Evolutionary conservation across 2,797 vertebrate species (phyloP).

Genomic region (Florisuga fusca): DNA sequence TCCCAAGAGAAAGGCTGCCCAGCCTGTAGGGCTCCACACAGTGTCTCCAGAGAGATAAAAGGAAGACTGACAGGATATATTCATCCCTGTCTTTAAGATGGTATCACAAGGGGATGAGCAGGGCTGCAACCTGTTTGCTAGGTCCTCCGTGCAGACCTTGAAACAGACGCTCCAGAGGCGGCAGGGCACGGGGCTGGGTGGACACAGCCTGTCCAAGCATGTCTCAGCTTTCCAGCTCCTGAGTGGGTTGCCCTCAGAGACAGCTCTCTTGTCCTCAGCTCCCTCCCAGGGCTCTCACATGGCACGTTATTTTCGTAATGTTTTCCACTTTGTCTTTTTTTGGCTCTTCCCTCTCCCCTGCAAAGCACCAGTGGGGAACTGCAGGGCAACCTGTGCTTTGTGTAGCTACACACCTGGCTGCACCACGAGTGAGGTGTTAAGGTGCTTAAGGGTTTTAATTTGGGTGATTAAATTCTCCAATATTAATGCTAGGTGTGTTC

Average conservation of each 20-base stretch:
- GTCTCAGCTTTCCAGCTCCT: background rate
- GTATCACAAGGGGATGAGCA: conserved; percentile 35
- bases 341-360: background rate
- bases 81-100: conserved; percentile 32
- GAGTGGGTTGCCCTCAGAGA: background rate
- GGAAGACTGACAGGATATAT: background rate
- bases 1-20: conserved; percentile 10
- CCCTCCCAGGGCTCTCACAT: background rate
- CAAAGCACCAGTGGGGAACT: accelerated
- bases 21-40: background rate
- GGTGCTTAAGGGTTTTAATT: background rate
- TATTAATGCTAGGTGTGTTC: background rate
- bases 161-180: background rate
- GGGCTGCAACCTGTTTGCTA: conserved; percentile 16
- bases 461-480: background rate
- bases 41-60: conserved; percentile 22
- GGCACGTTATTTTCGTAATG: background rate
- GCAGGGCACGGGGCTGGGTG: background rate
- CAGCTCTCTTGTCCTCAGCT: conserved; percentile 2
- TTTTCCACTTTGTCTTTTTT: background rate
- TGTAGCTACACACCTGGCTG: background rate
- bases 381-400: accelerated
- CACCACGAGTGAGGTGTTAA: background rate
- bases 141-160: conserved; percentile 2
- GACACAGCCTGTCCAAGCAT: background rate